phyloP scores from a whole-genome alignment of 2,113 vertebrate species.

The Coptodon rendalli region DNA sequence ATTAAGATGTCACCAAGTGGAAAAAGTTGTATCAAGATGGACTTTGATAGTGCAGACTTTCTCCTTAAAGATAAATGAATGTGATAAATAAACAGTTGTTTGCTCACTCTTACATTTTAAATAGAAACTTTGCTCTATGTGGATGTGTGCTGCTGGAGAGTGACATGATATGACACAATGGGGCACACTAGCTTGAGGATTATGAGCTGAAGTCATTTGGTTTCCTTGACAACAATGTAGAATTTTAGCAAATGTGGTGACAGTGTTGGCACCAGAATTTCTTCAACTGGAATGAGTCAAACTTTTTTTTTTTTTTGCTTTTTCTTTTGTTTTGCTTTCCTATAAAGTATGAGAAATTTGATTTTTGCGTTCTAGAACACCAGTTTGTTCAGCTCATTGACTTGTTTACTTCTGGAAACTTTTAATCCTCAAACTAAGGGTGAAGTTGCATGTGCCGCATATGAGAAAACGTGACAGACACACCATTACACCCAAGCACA shows the following conservation, averaged over 20 bases:
- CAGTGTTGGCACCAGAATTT: neutral
- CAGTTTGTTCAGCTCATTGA: slow-evolving; percentile 4
- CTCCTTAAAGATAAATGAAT: neutral
- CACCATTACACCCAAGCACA: neutral
- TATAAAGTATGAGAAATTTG: neutral
- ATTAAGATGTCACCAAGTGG: neutral
- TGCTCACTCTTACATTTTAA: neutral
- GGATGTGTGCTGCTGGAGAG: neutral
- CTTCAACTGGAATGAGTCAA: neutral
- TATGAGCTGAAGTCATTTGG: neutral
- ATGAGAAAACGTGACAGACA: neutral
- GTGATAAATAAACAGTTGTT: neutral
- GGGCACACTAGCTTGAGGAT: neutral
- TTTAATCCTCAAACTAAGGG: slow-evolving; percentile 6
- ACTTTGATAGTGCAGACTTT: neutral
- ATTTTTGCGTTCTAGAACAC: neutral
- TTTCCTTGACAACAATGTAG: slow-evolving; percentile 30
- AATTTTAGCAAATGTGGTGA: slow-evolving; percentile 2
- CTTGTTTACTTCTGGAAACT: slow-evolving; percentile 11
- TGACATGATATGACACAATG: neutral
- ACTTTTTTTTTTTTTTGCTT: neutral
- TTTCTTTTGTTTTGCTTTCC: neutral
- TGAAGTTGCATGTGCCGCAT: neutral
- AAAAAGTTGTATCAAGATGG: neutral
- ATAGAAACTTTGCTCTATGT: neutral